Evolutionary conservation across 2,888 invertebrate genomes (phyloP), one percentile per base, ranked within the genome.

Genomic region (Rhingia campestris): DNA sequence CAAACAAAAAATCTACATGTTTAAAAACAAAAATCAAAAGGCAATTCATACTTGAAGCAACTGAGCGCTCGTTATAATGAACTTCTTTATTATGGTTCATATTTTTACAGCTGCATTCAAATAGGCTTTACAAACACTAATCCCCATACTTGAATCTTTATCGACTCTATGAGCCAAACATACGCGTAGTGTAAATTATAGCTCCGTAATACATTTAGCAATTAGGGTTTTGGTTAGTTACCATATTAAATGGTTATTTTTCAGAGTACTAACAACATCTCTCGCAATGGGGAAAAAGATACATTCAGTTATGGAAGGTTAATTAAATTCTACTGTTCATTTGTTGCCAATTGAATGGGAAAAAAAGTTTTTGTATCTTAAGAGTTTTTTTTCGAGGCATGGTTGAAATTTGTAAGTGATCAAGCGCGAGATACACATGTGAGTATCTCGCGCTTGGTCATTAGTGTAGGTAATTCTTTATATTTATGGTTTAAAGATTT

Each of bases 161-260:
- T 72, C 47, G 59, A 54, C 59, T 77, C 72, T 67, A 51, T 69
- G 61, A 53, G 45, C 54, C 49, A 67, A 41, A 61, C 72, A 81
- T 43, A 66, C 66, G 2, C 1, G 2, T 22, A 22, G 22, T 22
- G 22, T 22, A 22, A 2, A 61, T 63, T 77, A 43, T 66, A 59
- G 10, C 37, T 61, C 59, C 45, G 59, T 53, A 43, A 66, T 56
- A 76, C 70, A 49, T 81, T 53, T 63, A 73, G 73, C 72, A 82
- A 82, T 82, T 77, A 82, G 61, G 49, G 72, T 66, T 51, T 64
- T 54, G 64, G 72, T 73, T 77, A 67, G 81, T 37, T 82, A 64
- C 63, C 66, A 72, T 76, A 59, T 53, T 72, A 81, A 72, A 72
- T 72, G 47, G 61, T 56, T 63, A 82, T 82, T 82, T 77, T 82